phyloP scores from a whole-genome alignment of 2,888 invertebrate species.

The Plusia festucae region DNA sequence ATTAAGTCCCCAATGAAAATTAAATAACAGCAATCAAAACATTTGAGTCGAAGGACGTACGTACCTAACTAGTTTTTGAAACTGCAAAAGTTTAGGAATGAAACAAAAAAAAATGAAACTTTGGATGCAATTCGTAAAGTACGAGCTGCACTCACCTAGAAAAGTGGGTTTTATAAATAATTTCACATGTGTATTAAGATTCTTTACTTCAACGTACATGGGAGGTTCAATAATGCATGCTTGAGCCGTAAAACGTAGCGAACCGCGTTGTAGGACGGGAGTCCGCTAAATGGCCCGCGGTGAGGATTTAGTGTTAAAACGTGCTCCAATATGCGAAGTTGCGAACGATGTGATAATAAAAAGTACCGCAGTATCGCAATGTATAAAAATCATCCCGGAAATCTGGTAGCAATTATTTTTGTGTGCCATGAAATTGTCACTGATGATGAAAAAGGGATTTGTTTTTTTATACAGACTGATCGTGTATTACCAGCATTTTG shows the following conservation, averaged over 20 bases:
- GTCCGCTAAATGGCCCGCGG: conserved; percentile 82
- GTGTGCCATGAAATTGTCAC: conserved; percentile 47
- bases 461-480: neutral
- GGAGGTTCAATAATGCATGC: conserved; percentile 81
- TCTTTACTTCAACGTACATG: conserved; percentile 71
- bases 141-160: conserved; percentile 44
- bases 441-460: conserved; percentile 39
- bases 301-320: conserved; percentile 81
- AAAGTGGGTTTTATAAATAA: conserved; percentile 67
- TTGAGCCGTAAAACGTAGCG: conserved; percentile 77
- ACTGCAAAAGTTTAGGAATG: conserved; percentile 5
- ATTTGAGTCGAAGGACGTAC: conserved; percentile 10
- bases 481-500: neutral
- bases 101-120: conserved; percentile 13
- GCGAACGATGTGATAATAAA: conserved; percentile 80
- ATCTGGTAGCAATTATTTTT: conserved; percentile 51
- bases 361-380: conserved; percentile 72
- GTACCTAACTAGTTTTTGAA: conserved; percentile 19
- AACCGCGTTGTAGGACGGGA: conserved; percentile 67
- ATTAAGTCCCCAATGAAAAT: conserved; percentile 34
- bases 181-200: conserved; percentile 72
- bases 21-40: conserved; percentile 20
- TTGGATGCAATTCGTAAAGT: conserved; percentile 19
- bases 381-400: conserved; percentile 63
- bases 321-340: conserved; percentile 82